Evolutionary conservation across 2,888 invertebrate genomes (phyloP), one percentile per base, ranked within the genome.

Genomic region (Metalampra italica): DNA sequence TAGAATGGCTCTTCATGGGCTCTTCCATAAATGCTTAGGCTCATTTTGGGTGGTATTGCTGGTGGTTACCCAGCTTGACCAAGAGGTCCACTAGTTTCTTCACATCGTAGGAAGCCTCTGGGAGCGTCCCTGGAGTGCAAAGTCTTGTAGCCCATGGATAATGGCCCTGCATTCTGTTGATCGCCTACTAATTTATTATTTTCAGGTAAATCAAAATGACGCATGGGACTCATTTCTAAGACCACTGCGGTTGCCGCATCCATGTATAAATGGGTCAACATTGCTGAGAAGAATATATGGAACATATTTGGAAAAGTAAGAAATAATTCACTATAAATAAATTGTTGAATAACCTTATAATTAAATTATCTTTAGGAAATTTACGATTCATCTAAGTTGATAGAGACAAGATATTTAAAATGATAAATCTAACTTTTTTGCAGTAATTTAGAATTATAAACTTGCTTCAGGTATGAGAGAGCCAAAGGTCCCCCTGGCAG

Each of bases 401-500:
- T n/a, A n/a, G n/a, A n/a, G n/a, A n/a, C n/a, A n/a, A n/a, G n/a
- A n/a, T n/a, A n/a, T n/a, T n/a, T n/a, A n/a, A n/a, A n/a, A n/a
- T n/a, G n/a, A n/a, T n/a, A n/a, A n/a, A n/a, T n/a, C n/a, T n/a
- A n/a, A 22, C 22, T 2, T 22, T 22, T 22, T 22, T 22, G 32
- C 32, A 32, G 32, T 43, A 42, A 22, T 34, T 95, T 57, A 92
- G 96, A 91, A 95, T 87, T 81, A 87, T 96, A 29, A 43, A 29
- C 29, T 43, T 46, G n/a, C 78, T 94, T 94, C 72, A 94, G 96
- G 71, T 98, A 97, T 90, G 98, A 98, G 82, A 93, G 96, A 71
- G 93, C 97, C 9, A 95, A 94, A 77, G 90, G 93, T 46, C 97
- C 95, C 66, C 92, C 97, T 29, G 97, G 97, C 4, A 95, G 98